Evolutionary conservation across 2,797 vertebrate species (phyloP).

Genomic region (Tarsius wallacei): DNA sequence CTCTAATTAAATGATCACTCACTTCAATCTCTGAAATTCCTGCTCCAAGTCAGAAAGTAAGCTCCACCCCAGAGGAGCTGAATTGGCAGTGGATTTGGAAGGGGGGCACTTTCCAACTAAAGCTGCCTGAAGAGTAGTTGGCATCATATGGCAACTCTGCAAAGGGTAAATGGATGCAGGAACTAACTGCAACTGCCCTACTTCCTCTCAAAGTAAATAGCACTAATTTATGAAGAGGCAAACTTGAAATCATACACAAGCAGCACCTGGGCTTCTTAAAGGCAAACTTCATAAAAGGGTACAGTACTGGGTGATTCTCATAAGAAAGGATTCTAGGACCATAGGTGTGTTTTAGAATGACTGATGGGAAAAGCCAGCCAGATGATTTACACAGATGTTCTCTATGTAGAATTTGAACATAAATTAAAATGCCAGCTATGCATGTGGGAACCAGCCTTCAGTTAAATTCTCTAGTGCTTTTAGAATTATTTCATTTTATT

Average conservation of each 20-base stretch:
- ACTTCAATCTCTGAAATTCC: slow-evolving; percentile 73
- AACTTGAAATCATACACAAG: slow-evolving; percentile 68
- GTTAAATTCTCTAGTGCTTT: slow-evolving; percentile 75
- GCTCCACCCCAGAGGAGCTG: slow-evolving; percentile 81
- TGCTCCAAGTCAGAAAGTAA: slow-evolving; percentile 82
- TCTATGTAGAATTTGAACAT: slow-evolving; percentile 67
- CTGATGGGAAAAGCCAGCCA: slow-evolving; percentile 60
- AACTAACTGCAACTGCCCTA: slow-evolving; percentile 34
- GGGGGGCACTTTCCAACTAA: slow-evolving; percentile 41
- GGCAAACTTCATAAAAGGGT: slow-evolving; percentile 72
- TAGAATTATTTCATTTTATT: slow-evolving; percentile 69
- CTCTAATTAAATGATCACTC: slow-evolving; percentile 80
- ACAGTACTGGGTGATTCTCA: slow-evolving; percentile 44
- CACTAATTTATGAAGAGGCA: slow-evolving; percentile 80
- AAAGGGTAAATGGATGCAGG: slow-evolving; percentile 50
- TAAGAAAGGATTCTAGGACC: slow-evolving; percentile 40
- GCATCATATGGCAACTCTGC: slow-evolving; percentile 56
- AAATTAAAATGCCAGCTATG: slow-evolving; percentile 66
- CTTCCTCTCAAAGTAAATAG: slow-evolving; percentile 74
- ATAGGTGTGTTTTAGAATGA: slow-evolving; percentile 53
- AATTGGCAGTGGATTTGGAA: slow-evolving; percentile 84
- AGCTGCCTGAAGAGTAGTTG: slow-evolving; percentile 69
- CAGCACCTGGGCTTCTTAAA: slow-evolving; percentile 77
- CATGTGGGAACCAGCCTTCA: slow-evolving; percentile 69
- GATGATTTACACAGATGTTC: slow-evolving; percentile 70